Base-by-base conservation (phyloP, 2,888 invertebrate genomes). In the Agonopterix heracliana region DNA sequence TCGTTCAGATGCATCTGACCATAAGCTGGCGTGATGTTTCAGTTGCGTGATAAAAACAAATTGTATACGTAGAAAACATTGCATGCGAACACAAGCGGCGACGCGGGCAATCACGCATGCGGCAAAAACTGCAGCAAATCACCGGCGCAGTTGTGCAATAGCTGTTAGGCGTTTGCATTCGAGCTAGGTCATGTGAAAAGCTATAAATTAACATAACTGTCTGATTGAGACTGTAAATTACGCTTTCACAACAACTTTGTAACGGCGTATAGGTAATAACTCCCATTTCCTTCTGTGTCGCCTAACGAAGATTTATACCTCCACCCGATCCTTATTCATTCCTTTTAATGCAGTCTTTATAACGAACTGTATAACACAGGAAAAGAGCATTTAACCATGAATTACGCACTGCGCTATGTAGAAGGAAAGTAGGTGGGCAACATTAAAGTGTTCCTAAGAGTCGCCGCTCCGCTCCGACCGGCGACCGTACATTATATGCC, bases 101-200 rank as follows among this genome's bases (percentile, higher is more conserved):
- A 52, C 54, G 57, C 51, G 50, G 49, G 52, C 60, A 57, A 59
- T 64, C 65, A 62, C 56, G 68, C 66, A 56, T 64, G 59, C 55
- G 49, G 58, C 57, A 64, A 67, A 66, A 63, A 66, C 55, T 60
- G 56, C 60, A 63, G 53, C 59, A 52, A 56, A 54, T 50, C 56
- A 2, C 13, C 35, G 5, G 12, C 26, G 9, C 14, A 2, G 41
- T 49, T 49, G 45, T 43, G 52, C 46, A 53, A 53, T 40, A 48
- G 36, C 46, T 50, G 46, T 42, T 9, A 45, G 43, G 47, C 62
- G 58, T 63, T 67, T 59, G 58, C 61, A 60, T 64, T 72, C 66
- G 64, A 61, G 72, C 64, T 72, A 70, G 74, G 75, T 74, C 77
- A 74, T 63, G 63, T 67, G 68, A 70, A 70, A 71, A 71, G 54